A percentile compares a stretch with the other conserved stretches of the same genome.
These are phyloP conservation scores for Mamestra configurata DNA, from an alignment of 1,140 invertebrate species.

Conservation along the genomic window DNA sequence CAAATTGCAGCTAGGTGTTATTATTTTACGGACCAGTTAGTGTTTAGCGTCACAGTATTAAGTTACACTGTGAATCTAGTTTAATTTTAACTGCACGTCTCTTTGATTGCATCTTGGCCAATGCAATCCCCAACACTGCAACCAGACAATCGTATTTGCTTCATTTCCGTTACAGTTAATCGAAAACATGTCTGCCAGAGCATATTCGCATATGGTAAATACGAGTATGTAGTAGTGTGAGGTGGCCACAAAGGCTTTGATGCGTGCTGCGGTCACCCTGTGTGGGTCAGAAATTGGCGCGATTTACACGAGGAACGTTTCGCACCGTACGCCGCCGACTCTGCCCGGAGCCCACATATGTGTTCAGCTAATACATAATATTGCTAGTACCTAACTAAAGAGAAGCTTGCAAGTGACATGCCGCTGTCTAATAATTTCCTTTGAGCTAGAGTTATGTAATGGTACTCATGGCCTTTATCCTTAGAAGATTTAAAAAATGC, in stretches of 20 bases:
- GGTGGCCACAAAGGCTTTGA: conserved; percentile 79
- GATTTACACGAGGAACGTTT: conserved; percentile 74
- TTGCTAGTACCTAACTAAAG: conserved; percentile 9
- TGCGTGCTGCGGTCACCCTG: conserved; percentile 76
- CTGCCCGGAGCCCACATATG: conserved; percentile 24
- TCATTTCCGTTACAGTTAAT: conserved; percentile 61
- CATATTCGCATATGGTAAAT: conserved; percentile 66
- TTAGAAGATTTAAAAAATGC: too few species aligned
- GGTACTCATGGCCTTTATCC: background rate
- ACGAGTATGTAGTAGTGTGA: conserved; percentile 70
- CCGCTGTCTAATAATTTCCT: background rate
- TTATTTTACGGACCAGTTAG: background rate
- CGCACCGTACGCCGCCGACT: conserved; percentile 60
- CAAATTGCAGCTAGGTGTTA: conserved; percentile 7
- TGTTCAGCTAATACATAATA: conserved; percentile 37
- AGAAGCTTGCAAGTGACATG: conserved; percentile 24
- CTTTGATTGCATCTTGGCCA: conserved; percentile 10
- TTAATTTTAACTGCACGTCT: background rate
- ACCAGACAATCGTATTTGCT: conserved; percentile 45
- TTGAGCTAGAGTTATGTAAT: background rate
- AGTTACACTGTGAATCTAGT: background rate
- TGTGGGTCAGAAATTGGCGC: conserved; percentile 81
- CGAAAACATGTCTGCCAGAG: conserved; percentile 56
- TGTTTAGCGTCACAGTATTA: background rate
- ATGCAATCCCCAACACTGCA: conserved; percentile 17